These are phyloP conservation scores for Diuraphis noxia DNA, from an alignment of 1,140 invertebrate genomes.

Conservation along the genomic window DNA sequence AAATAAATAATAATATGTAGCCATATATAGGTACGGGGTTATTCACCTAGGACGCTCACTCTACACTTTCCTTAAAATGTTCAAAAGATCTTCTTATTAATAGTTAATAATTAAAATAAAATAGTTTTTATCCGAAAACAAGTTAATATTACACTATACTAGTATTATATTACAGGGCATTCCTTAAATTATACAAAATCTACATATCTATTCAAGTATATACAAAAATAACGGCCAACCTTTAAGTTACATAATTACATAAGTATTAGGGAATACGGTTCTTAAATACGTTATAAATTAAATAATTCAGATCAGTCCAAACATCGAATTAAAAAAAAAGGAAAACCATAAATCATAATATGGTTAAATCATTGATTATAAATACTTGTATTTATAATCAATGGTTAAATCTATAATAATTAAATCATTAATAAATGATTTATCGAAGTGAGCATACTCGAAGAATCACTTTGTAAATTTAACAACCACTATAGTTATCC, in stretches of 20 bases:
- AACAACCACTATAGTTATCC: not conserved
- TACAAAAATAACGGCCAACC: not conserved
- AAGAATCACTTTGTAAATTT: not conserved
- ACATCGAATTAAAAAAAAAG: not conserved
- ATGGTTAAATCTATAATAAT: too few species aligned
- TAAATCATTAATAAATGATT: not conserved
- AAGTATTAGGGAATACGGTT: not conserved
- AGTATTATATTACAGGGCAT: not conserved
- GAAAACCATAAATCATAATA: not conserved
- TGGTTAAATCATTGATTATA: too few species aligned
- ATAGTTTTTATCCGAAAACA: not conserved
- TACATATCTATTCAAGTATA: not conserved
- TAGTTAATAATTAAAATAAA: not conserved
- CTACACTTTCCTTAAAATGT: not conserved
- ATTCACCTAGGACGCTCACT: not conserved
- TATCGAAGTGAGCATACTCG: not conserved
- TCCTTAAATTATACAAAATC: not conserved
- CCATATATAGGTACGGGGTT: not conserved
- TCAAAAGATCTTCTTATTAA: not conserved
- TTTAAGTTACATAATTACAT: not conserved
- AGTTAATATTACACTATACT: too few species aligned
- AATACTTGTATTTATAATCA: too few species aligned
- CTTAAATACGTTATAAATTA: not conserved
- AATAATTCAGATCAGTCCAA: too few species aligned
- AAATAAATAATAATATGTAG: too few species aligned